Evolutionary conservation across 2,113 vertebrate species (phyloP).

Genomic region (Cinclus mexicanus): DNA sequence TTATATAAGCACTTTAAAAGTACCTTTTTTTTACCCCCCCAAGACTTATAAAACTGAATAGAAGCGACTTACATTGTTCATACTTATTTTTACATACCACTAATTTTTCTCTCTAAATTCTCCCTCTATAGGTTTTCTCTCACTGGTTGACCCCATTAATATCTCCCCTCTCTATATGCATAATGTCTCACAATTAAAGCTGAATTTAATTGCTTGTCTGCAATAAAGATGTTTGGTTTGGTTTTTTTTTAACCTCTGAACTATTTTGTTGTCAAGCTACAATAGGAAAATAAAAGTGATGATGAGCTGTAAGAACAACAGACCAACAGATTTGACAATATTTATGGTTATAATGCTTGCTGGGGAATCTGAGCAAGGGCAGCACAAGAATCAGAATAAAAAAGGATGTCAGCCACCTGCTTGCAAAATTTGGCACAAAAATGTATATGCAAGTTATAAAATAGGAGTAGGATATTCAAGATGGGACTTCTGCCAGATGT

Average conservation of each 20-base stretch:
- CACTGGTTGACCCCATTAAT: slow-evolving; percentile 16
- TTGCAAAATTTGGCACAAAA: slow-evolving; percentile 14
- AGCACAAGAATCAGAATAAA: neutral
- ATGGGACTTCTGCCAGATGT: slow-evolving; percentile 16
- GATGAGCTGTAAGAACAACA: neutral
- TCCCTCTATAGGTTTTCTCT: neutral
- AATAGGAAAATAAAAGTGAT: slow-evolving; percentile 29
- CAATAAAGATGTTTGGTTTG: neutral
- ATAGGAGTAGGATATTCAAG: neutral
- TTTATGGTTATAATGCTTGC: neutral
- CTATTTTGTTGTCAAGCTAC: slow-evolving; percentile 9
- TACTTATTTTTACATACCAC: slow-evolving; percentile 36
- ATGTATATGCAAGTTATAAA: neutral
- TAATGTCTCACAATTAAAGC: slow-evolving; percentile 9
- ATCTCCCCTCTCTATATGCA: neutral
- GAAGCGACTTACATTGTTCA: neutral
- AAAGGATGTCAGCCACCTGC: slow-evolving; percentile 30
- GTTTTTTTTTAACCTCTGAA: neutral
- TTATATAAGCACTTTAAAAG: neutral
- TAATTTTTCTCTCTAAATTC: neutral
- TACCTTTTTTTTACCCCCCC: neutral
- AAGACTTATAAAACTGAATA: slow-evolving; percentile 21
- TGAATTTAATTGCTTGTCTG: slow-evolving; percentile 4
- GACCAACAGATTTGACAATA: neutral
- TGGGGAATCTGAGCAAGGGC: slow-evolving; percentile 42